Evolutionary conservation across 2,888 invertebrate species (phyloP).

Genomic region (Amphipoea lucens): DNA sequence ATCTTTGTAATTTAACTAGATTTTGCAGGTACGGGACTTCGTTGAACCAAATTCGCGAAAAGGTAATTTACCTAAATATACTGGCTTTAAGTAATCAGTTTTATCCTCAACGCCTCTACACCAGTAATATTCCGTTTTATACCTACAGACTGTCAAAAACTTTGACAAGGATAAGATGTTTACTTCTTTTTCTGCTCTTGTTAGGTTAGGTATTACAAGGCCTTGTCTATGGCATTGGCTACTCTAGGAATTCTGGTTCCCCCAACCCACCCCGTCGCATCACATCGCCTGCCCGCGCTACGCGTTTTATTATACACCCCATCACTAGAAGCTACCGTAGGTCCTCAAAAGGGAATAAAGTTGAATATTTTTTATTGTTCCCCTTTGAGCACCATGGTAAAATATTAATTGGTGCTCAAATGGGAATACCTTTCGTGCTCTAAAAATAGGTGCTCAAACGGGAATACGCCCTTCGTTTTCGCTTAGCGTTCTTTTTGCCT

Average conservation of each 20-base stretch:
- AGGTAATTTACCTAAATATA: slow-evolving; percentile 27
- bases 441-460: too few relatives aligned
- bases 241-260: not conserved
- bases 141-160: not conserved
- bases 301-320: too few relatives aligned
- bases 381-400: too few relatives aligned
- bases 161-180: not conserved
- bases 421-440: too few relatives aligned
- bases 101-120: slow-evolving; percentile 2
- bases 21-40: slow-evolving; percentile 2
- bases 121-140: not conserved
- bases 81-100: slow-evolving; percentile 32
- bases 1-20: slow-evolving; percentile 26
- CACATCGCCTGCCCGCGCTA: too few relatives aligned
- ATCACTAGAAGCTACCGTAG: too few relatives aligned
- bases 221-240: too few relatives aligned
- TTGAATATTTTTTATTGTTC: too few relatives aligned
- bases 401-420: too few relatives aligned
- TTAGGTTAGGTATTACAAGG: not conserved
- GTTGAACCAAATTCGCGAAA: slow-evolving; percentile 18
- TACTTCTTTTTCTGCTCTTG: not conserved
- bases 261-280: too few relatives aligned
- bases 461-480: not conserved
- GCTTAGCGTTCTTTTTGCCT: not conserved
- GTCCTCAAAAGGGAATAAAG: too few relatives aligned